A percentile compares a stretch with the other conserved stretches of the same genome.
Evolutionary conservation across 2,888 invertebrate species (phyloP).

Genomic region (Odontomyia ornata): DNA sequence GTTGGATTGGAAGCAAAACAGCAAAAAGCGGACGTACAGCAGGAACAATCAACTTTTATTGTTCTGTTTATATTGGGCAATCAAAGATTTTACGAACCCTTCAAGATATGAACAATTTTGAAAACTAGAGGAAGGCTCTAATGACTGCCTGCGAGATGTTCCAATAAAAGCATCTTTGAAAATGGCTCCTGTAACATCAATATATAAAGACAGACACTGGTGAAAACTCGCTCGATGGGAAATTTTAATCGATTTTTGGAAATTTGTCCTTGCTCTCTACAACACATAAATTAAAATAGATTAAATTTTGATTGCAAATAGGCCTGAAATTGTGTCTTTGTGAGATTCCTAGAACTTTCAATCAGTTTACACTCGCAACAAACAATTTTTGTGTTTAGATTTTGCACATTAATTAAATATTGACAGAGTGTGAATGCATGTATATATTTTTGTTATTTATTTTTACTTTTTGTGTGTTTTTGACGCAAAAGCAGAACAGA

Average conservation of each 20-base stretch:
- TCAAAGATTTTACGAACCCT: slow-evolving; percentile 44
- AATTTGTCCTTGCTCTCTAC: slow-evolving; percentile 9
- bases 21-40: neutral
- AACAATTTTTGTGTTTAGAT: too few species aligned
- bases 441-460: too few species aligned
- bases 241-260: slow-evolving; percentile 15
- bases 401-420: too few species aligned
- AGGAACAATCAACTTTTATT: slow-evolving; percentile 43
- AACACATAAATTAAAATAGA: slow-evolving; percentile 32
- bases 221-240: neutral
- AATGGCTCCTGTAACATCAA: neutral
- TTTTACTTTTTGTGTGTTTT: too few species aligned
- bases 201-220: neutral
- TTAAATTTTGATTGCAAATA: slow-evolving; percentile 20
- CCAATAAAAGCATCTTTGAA: neutral
- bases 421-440: too few species aligned
- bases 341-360: too few species aligned
- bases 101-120: slow-evolving; percentile 38
- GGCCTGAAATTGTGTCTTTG: neutral
- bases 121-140: slow-evolving; percentile 37
- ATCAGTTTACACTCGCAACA: too few species aligned
- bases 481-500: too few species aligned
- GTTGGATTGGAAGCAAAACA: neutral
- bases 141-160: slow-evolving; percentile 20
- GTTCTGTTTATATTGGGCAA: slow-evolving; percentile 42